phyloP scores from a whole-genome alignment of 2,888 invertebrate genomes.

The Ormyrus rosae region DNA sequence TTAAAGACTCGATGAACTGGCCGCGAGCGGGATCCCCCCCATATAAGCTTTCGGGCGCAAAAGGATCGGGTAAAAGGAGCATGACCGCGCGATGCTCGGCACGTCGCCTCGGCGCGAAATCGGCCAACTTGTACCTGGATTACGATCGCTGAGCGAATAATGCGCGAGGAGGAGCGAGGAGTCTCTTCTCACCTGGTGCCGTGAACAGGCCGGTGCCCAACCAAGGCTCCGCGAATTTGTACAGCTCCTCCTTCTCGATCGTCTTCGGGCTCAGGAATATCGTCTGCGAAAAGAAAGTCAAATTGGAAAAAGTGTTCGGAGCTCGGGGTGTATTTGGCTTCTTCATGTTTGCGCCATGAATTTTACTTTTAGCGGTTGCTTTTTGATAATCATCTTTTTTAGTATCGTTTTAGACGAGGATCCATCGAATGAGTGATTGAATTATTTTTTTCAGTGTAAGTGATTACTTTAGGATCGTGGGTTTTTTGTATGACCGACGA shows the following conservation, averaged over 20 bases:
- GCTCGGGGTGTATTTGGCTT: too few species aligned
- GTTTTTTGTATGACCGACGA: too few species aligned
- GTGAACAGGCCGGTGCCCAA: slow-evolving; percentile 65
- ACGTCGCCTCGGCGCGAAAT: slow-evolving; percentile 38
- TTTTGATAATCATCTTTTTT: too few species aligned
- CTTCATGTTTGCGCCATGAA: too few species aligned
- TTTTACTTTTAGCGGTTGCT: too few species aligned
- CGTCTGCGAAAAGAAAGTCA: slow-evolving; percentile 47
- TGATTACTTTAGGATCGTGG: too few species aligned
- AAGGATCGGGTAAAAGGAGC: background rate
- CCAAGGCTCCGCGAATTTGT: slow-evolving; percentile 63
- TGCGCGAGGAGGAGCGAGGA: background rate
- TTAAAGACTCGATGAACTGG: too few species aligned
- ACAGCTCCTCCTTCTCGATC: slow-evolving; percentile 64
- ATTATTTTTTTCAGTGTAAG: too few species aligned
- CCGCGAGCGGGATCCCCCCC: too few species aligned
- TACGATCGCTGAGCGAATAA: slow-evolving; percentile 56
- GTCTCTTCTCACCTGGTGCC: slow-evolving; percentile 62
- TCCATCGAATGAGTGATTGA: too few species aligned
- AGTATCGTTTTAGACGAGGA: too few species aligned
- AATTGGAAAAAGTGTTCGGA: too few species aligned
- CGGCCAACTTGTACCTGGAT: slow-evolving; percentile 61
- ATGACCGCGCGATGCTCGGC: slow-evolving; percentile 26
- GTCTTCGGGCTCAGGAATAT: slow-evolving; percentile 63
- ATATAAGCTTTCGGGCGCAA: background rate